A percentile compares a stretch with the other conserved stretches of the same genome.
phyloP scores from a whole-genome alignment of 2,888 invertebrate species.

The Stenodema calcarata region DNA sequence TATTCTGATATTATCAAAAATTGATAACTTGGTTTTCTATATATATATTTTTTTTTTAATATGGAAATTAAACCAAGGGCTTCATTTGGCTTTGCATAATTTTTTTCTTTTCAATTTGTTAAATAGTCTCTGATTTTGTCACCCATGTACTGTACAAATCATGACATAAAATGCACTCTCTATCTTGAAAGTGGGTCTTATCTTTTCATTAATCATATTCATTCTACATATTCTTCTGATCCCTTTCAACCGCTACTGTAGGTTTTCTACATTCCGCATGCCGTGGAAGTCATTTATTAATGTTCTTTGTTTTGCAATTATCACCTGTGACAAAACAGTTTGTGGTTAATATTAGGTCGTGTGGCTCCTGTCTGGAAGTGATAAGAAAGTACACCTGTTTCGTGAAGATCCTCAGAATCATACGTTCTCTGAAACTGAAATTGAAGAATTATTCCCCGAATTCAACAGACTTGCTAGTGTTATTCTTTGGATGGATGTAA shows the following conservation, averaged over 20 bases:
- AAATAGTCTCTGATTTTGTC: too few relatives aligned
- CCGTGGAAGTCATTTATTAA: not conserved
- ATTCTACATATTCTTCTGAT: not conserved
- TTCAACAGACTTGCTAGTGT: slow-evolving; percentile 66
- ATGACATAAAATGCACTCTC: too few relatives aligned
- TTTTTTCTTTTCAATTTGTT: too few relatives aligned
- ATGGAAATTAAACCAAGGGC: too few relatives aligned
- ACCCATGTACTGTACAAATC: too few relatives aligned
- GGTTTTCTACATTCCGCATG: too few relatives aligned
- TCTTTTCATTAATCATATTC: too few relatives aligned
- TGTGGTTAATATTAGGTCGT: slow-evolving; percentile 63
- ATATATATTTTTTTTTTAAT: too few relatives aligned
- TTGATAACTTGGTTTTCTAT: too few relatives aligned
- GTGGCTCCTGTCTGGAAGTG: slow-evolving; percentile 72
- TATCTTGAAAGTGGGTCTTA: too few relatives aligned
- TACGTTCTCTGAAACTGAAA: slow-evolving; percentile 66
- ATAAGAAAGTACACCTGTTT: slow-evolving; percentile 71
- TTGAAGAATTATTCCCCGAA: slow-evolving; percentile 69
- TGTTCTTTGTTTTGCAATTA: not conserved
- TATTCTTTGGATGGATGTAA: slow-evolving; percentile 66
- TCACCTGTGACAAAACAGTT: not conserved
- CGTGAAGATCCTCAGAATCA: slow-evolving; percentile 68
- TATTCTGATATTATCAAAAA: too few relatives aligned
- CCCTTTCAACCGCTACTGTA: not conserved
- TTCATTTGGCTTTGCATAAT: too few relatives aligned